These are phyloP conservation scores for Crotalus viridis DNA, from an alignment of 2,113 vertebrate genomes.

Conservation along the genomic window DNA sequence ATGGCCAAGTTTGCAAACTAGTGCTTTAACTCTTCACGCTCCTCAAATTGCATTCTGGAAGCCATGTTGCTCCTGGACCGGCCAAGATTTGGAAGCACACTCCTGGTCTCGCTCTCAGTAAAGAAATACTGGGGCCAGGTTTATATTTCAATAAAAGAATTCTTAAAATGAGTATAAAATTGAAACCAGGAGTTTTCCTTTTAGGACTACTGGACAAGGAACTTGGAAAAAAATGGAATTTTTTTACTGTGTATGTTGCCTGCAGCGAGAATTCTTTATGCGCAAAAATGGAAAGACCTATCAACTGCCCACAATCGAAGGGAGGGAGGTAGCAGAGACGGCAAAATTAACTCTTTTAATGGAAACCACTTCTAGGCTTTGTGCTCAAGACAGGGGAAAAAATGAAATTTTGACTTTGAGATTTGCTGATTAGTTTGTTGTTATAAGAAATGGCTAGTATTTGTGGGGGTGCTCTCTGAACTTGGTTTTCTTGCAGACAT, in stretches of 20 bases:
- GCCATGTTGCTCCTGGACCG: neutral
- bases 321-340: neutral
- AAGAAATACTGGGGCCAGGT: neutral
- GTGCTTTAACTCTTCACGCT: neutral
- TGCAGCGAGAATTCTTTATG: neutral
- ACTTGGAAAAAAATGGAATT: neutral
- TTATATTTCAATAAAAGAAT: neutral
- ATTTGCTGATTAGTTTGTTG: neutral
- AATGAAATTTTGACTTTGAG: too few species aligned
- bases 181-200: neutral
- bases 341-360: neutral
- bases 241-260: neutral
- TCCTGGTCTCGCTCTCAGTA: neutral
- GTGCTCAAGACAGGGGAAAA: too few species aligned
- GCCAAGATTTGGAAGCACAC: neutral
- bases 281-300: neutral
- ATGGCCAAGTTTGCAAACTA: neutral
- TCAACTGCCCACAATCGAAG: neutral
- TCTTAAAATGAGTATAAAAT: neutral
- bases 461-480: neutral
- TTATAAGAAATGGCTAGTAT: neutral
- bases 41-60: neutral
- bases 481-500: neutral
- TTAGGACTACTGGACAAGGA: neutral
- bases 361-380: too few species aligned